Evolutionary conservation across 2,113 vertebrate species (phyloP), one percentile per base, ranked within the genome.

Genomic region (Seriola quinqueradiata): DNA sequence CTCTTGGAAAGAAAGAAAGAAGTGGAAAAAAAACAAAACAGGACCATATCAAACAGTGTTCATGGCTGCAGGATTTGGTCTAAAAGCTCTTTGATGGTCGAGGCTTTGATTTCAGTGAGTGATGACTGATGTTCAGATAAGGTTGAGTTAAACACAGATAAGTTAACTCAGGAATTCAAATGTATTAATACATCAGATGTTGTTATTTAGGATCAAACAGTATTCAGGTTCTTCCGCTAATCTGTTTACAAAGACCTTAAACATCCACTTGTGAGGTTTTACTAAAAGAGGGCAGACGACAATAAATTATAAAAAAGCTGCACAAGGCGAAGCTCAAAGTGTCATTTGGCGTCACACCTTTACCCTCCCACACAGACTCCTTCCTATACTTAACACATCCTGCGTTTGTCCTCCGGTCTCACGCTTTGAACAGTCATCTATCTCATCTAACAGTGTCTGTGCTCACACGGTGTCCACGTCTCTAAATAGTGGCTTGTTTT

Each of bases 401-500:
- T 87, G 89, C 44, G 4, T 89, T 92, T 87, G 80, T 70, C 28
- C 14, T 58, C 42, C 2, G 21, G 8, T 61, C 58, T 64, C 46
- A 69, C 1, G 21, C 77, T 66, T 79, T 75, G 46, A 77, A 78
- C 17, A 9, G 14, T 28, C 38, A 40, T 75, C 19, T 0, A n/a
- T 71, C 63, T 82, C 48, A 28, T 17, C 34, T 40, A 9, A 23
- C 25, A 19, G 34, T 4, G 16, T 48, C 63, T 57, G 68, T 3
- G 1, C 48, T 66, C 70, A 58, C 52, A 32, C 63, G 32, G 40
- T 3, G 59, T 25, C 67, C 46, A 57, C 16, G 0, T 54, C 59
- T 79, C 23, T 46, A 83, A 89, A 86, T 75, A 85, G 32, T 7
- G 16, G 2, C 52, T 57, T 82, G 70, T 89, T 90, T 81, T 59